Evolutionary conservation across 2,888 invertebrate genomes (phyloP).

Genomic region (Allophyes oxyacanthae): DNA sequence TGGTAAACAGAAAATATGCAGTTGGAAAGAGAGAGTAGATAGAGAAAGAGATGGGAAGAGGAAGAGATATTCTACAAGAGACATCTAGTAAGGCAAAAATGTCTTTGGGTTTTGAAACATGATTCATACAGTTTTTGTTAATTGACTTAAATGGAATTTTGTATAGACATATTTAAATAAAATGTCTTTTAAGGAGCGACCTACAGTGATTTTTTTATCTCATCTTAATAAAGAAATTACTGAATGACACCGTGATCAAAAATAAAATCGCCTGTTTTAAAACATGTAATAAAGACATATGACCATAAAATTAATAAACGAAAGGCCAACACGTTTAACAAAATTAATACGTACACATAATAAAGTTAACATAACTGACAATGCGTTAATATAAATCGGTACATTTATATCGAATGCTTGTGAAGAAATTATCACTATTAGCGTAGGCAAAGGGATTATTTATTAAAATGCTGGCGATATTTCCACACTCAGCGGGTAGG

Average conservation of each 20-base stretch:
- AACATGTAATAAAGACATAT: constrained; percentile 53
- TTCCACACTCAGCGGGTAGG: constrained; percentile 69
- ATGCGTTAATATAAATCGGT: constrained; percentile 64
- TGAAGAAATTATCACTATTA: constrained; percentile 83
- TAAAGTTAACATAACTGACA: constrained; percentile 58
- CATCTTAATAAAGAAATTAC: constrained; percentile 45
- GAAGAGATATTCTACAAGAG: constrained; percentile 5
- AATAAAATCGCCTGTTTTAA: constrained; percentile 39
- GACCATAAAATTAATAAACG: constrained; percentile 46
- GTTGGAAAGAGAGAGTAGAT: constrained; percentile 26
- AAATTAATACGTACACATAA: constrained; percentile 37
- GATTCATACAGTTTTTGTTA: not conserved
- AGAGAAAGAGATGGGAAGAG: constrained; percentile 11
- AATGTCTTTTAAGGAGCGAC: constrained; percentile 32
- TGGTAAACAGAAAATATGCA: constrained; percentile 32
- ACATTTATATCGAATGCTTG: constrained; percentile 62
- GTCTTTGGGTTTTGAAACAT: not conserved
- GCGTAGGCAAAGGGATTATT: constrained; percentile 66
- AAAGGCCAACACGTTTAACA: constrained; percentile 49
- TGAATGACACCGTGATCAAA: constrained; percentile 29
- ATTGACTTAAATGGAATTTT: constrained; percentile 1
- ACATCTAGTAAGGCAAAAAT: not conserved
- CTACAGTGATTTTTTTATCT: constrained; percentile 34
- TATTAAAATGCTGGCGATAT: constrained; percentile 72
- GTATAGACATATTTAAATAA: constrained; percentile 20